These are phyloP conservation scores for Hyles euphorbiae DNA, from an alignment of 1,140 invertebrate species.

Conservation along the genomic window DNA sequence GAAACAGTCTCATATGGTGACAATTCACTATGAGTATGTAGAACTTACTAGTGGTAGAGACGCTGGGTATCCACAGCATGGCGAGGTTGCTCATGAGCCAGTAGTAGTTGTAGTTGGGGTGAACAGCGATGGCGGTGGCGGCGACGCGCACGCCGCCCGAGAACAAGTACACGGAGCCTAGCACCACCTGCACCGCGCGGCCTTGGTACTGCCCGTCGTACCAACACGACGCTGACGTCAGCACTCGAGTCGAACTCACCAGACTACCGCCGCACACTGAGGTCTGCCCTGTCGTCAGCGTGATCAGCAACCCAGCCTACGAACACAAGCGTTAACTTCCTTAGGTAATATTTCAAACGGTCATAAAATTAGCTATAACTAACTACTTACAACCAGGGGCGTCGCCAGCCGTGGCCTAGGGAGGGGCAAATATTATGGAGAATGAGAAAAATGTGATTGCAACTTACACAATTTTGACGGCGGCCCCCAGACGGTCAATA, in stretches of 20 bases:
- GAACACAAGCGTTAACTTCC: no score
- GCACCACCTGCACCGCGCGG: slow-evolving; percentile 5
- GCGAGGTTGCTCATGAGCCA: slow-evolving; percentile 14
- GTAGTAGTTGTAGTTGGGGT: slow-evolving; percentile 10
- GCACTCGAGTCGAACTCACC: not conserved
- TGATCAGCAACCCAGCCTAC: slow-evolving; percentile 21
- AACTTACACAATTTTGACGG: no score
- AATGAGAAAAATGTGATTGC: no score
- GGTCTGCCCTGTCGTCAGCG: slow-evolving; percentile 4
- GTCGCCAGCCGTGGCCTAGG: no score
- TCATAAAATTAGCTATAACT: no score
- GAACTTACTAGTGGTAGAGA: slow-evolving; percentile 10
- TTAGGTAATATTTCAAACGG: no score
- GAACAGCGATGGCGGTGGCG: slow-evolving; percentile 2
- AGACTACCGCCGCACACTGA: slow-evolving; percentile 21
- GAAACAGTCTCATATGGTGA: no score
- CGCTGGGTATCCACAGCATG: slow-evolving; percentile 7
- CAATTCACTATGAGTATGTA: no score
- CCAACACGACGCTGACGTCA: slow-evolving; percentile 17
- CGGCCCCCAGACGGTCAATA: no score
- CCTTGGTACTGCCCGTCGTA: slow-evolving; percentile 10
- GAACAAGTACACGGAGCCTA: slow-evolving; percentile 11
- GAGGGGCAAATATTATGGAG: no score
- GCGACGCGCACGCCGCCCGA: slow-evolving; percentile 9
- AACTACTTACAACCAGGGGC: no score